Base-by-base conservation (phyloP, 2,113 vertebrate species). In the Eleginops maclovinus region DNA sequence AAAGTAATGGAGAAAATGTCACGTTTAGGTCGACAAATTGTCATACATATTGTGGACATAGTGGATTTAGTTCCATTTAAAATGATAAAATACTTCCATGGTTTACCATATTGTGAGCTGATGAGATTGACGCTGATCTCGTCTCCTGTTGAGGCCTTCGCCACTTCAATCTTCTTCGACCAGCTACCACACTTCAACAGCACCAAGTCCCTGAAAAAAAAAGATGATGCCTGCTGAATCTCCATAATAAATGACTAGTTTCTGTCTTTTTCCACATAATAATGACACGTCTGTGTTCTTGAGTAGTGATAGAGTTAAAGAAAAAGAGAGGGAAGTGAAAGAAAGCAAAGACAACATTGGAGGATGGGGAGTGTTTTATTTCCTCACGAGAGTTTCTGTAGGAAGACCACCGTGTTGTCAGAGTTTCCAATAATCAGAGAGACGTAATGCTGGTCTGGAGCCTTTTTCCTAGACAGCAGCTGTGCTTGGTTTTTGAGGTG, bases 41-140 rank as follows among this genome's bases (percentile, higher is more conserved):
- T 36, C 5, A 36, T 36, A 36, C 31, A 36, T 36, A 36, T 36
- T 36, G 31, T 54, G 24, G 3, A 16, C 36, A 40, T 28, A 53
- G 31, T 54, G 24, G 3, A 16, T 47, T 26, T 28, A 53, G 41
- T 44, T 61, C 4, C 22, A 10, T 51, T 31, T 7, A 16, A 59
- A 59, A 31, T 62, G 61, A 19, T 36, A 55, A 68, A 7, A 2
- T 17, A 47, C 66, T 59, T 60, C n/a, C 11, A 36, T 17, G 26
- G 7, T 28, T 66, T 76, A 99, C 98, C 97, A 70, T 97, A 99
- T 88, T 98, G 96, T 90, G 97, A 98, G 92, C 97, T 99, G 85
- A 99, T 97, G 84, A 99, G 90, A 93, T 97, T 94, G 91, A 99
- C 89, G 87, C 92, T 96, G 87, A 99, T 93, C 64, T 97, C 95